A percentile compares a stretch with the other conserved stretches of the same genome.
Evolutionary conservation across 2,797 vertebrate genomes (phyloP).

Genomic region (Emys orbicularis): DNA sequence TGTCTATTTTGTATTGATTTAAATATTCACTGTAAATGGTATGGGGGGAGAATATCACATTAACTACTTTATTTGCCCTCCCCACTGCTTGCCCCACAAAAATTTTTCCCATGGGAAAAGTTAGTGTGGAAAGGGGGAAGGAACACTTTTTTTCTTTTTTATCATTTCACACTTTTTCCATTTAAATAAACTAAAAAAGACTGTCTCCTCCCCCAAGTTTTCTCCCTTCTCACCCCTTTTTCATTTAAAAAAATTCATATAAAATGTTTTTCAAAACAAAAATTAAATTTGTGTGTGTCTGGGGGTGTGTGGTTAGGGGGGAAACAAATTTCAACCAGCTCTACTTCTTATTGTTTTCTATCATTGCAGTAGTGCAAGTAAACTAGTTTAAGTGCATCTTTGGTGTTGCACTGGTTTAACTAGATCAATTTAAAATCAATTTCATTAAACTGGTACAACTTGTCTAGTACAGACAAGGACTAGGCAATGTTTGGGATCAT

Average conservation of each 20-base stretch:
- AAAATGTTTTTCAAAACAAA: too few relatives aligned
- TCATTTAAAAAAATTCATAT: too few relatives aligned
- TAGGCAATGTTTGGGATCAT: not conserved
- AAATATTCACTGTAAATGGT: not conserved
- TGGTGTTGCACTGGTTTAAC: not conserved
- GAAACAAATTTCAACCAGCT: not conserved
- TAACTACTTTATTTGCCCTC: too few relatives aligned
- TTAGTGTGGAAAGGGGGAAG: not conserved
- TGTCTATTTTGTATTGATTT: not conserved
- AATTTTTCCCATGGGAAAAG: not conserved
- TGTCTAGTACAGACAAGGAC: not conserved
- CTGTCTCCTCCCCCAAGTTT: too few relatives aligned
- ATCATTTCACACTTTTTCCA: too few relatives aligned
- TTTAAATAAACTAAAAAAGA: too few relatives aligned
- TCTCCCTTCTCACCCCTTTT: too few relatives aligned
- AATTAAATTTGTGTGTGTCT: not conserved
- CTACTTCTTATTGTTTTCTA: not conserved
- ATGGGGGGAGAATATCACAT: not conserved
- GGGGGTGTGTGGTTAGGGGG: not conserved
- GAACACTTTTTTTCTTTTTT: too few relatives aligned
- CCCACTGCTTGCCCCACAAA: too few relatives aligned
- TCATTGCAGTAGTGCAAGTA: not conserved
- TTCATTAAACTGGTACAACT: accelerated
- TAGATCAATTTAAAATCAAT: not conserved
- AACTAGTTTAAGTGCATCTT: not conserved